These are phyloP conservation scores for Tragelaphus oryx DNA, from an alignment of 2,797 vertebrate species.

Conservation along the genomic window DNA sequence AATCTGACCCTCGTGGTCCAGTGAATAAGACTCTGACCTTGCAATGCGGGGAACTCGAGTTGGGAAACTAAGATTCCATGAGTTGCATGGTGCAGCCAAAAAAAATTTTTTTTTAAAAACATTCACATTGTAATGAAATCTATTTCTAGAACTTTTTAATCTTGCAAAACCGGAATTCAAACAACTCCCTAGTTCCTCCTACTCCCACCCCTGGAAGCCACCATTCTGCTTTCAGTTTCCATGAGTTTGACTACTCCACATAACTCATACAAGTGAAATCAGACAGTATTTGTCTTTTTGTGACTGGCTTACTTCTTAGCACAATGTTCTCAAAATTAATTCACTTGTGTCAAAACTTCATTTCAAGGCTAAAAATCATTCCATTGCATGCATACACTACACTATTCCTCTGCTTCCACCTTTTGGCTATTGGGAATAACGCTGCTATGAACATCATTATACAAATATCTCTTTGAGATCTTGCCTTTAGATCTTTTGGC, in stretches of 20 bases:
- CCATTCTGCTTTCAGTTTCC: not conserved
- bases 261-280: not conserved
- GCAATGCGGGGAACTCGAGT: rapidly evolving
- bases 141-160: not conserved
- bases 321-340: not conserved
- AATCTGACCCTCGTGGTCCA: not conserved
- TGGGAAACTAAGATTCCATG: not conserved
- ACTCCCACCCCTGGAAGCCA: not conserved
- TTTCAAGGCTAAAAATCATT: not conserved
- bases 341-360: not conserved
- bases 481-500: not conserved
- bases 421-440: conserved; percentile 1
- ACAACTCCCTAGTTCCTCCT: not conserved
- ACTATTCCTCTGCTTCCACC: not conserved
- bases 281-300: not conserved
- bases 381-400: not conserved
- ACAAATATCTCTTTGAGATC: not conserved
- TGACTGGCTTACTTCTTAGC: conserved; percentile 20
- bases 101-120: not conserved
- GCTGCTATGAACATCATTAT: not conserved
- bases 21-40: not conserved
- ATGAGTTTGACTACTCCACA: not conserved
- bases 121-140: not conserved
- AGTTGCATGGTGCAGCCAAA: not conserved
- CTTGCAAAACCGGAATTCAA: conserved; percentile 8